Evolutionary conservation across 1,140 invertebrate species (phyloP).

Genomic region (Orussus abietinus): DNA sequence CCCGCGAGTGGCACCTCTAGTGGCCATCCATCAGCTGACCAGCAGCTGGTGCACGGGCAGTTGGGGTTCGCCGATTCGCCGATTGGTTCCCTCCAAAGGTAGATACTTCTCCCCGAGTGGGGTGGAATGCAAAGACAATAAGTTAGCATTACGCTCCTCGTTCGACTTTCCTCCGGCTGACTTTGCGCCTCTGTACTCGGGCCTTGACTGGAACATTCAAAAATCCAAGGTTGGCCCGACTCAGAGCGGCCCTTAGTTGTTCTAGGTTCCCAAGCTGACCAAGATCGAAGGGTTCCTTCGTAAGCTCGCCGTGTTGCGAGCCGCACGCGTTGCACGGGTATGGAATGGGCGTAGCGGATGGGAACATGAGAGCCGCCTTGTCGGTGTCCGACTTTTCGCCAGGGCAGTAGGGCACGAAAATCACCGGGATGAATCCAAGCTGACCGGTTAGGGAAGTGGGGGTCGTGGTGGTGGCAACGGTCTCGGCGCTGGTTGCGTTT

Average conservation of each 20-base stretch:
- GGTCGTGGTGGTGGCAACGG: conserved; percentile 20
- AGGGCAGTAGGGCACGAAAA: conserved; percentile 60
- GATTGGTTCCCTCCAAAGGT: conserved; percentile 4
- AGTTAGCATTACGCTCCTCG: conserved; percentile 13
- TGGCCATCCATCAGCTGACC: conserved; percentile 30
- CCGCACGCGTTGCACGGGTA: conserved; percentile 35
- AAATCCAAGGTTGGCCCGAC: conserved; percentile 31
- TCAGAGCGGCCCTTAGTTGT: conserved; percentile 25
- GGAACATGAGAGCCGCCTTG: conserved; percentile 55
- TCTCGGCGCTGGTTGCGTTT: conserved; percentile 18
- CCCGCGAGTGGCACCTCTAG: too few relatives aligned
- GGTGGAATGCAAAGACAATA: background rate
- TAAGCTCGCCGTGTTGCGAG: conserved; percentile 13
- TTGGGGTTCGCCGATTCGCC: conserved; percentile 4
- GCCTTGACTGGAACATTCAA: conserved; percentile 31
- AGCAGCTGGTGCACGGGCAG: conserved; percentile 27
- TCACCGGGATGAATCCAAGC: conserved; percentile 58
- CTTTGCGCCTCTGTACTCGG: too few relatives aligned
- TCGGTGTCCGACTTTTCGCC: conserved; percentile 46
- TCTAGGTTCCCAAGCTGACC: conserved; percentile 31
- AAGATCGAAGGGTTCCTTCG: conserved; percentile 22
- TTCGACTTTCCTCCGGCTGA: conserved; percentile 16
- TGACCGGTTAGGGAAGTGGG: conserved; percentile 26
- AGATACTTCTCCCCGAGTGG: conserved; percentile 2
- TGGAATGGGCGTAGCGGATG: conserved; percentile 53